Base-by-base conservation (phyloP, 2,797 vertebrate species). In the Lutjanus campechanus region DNA sequence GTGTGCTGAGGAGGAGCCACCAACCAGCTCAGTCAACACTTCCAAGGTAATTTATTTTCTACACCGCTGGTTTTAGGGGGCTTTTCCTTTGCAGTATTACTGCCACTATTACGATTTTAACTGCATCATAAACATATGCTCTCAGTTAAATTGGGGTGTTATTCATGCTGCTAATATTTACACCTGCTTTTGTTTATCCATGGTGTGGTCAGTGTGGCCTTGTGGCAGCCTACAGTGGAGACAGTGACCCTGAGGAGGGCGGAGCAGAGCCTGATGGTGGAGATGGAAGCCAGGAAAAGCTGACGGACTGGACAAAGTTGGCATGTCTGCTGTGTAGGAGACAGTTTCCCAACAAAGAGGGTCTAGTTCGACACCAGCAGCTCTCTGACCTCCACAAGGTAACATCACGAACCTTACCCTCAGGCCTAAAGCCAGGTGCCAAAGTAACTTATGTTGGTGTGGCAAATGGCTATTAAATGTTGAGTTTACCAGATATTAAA, bases 311-410 rank as follows among this genome's bases (percentile, higher is more conserved):
- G 98, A 97, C 96, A 78, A 99, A 99, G 90, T 83, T 99, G 92
- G 98, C 98, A 19, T 99, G 98, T 73, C 86, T 99, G 77, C 95
- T 99, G n/a, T 99, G 98, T 82, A 95, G 98, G 88, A 96, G 98
- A 70, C 98, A 99, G 73, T 99, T 99, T 84, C 98, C 98, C 49
- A 99, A 96, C 89, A 99, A 96, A 93, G 98, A 99, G 17, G 95
- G 96, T 60, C 91, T 99, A 11, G 72, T 97, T 70, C 93, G 98
- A 77, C 98, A 99, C 87, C 98, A 99, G 85, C 98, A 99, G 79
- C 96, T 99, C 12, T 99, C 98, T 0, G 98, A 99, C 82, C 94
- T 99, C 17, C 98, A 99, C 93, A 99, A 99, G 97, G 98, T 99
- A 94, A 22, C 3, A 2, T 40, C 44, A 11, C 9, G 11, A n/a